These are phyloP conservation scores for Benthosema pterotum DNA, from an alignment of 2,797 vertebrate genomes.

Conservation along the genomic window DNA sequence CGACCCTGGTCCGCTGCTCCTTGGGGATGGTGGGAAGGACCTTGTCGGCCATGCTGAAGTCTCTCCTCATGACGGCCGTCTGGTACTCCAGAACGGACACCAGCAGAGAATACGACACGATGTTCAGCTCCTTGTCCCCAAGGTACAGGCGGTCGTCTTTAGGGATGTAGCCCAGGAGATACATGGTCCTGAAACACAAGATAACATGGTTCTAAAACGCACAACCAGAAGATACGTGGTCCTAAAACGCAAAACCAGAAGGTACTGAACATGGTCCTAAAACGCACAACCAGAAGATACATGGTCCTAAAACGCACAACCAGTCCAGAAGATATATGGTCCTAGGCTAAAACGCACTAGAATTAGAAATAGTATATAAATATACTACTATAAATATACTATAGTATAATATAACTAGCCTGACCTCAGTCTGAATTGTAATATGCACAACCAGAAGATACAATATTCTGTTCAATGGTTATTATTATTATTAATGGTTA, in stretches of 20 bases:
- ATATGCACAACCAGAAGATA: no score
- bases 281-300: not conserved
- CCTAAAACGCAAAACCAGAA: no score
- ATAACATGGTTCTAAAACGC: not conserved
- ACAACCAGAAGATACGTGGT: not conserved
- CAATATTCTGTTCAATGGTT: no score
- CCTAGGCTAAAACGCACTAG: no score
- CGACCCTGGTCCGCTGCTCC: conserved; percentile 96
- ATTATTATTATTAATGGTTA: no score
- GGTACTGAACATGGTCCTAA: no score
- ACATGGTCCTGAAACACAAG: conserved; percentile 92
- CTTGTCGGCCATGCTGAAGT: conserved; percentile 97
- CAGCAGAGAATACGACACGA: conserved; percentile 95
- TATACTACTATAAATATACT: no score
- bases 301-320: no score
- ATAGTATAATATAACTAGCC: no score
- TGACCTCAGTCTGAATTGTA: no score
- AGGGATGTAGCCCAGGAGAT: conserved; percentile 97
- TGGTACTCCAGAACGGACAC: conserved; percentile 98
- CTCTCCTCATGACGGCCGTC: conserved; percentile 97
- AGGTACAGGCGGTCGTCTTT: conserved; percentile 98
- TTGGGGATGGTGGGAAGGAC: conserved; percentile 98
- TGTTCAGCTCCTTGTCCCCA: conserved; percentile 98
- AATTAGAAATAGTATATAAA: no score
- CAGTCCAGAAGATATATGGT: no score